phyloP scores from a whole-genome alignment of 1,140 invertebrate species.

The Pseudomyrmex sp. region DNA sequence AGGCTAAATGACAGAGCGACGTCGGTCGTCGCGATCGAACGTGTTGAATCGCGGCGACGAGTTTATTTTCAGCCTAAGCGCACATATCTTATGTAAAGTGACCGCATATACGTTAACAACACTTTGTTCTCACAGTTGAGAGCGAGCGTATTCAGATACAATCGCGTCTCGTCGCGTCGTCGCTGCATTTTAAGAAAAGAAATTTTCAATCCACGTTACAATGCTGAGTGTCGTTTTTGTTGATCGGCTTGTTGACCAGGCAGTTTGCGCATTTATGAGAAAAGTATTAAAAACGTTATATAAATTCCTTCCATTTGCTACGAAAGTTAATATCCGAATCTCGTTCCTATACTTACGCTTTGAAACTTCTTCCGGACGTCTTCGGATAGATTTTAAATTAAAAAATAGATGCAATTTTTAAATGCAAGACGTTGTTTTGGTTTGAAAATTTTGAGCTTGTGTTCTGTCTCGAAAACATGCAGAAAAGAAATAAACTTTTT shows the following conservation, averaged over 20 bases:
- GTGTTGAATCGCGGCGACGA: slow-evolving; percentile 69
- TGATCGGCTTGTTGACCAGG: not conserved
- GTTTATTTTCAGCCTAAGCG: slow-evolving; percentile 73
- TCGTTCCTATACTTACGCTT: too few relatives aligned
- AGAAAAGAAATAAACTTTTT: too few relatives aligned
- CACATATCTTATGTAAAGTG: slow-evolving; percentile 75
- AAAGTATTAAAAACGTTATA: not conserved
- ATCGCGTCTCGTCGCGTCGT: slow-evolving; percentile 24
- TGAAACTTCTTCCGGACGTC: too few relatives aligned
- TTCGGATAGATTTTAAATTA: too few relatives aligned
- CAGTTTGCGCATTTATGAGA: not conserved
- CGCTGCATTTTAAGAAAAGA: not conserved
- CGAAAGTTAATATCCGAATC: too few relatives aligned
- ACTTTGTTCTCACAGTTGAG: slow-evolving; percentile 66
- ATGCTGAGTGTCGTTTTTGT: not conserved
- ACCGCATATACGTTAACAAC: slow-evolving; percentile 70
- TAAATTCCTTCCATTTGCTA: too few relatives aligned
- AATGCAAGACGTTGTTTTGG: too few relatives aligned
- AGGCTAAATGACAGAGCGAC: slow-evolving; percentile 66
- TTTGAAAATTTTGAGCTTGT: too few relatives aligned
- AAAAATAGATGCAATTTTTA: too few relatives aligned
- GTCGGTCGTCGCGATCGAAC: slow-evolving; percentile 63
- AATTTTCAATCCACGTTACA: slow-evolving; percentile 7
- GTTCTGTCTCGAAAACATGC: too few relatives aligned
- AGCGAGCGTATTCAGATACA: slow-evolving; percentile 43